Evolutionary conservation across 1,140 invertebrate genomes (phyloP).

Genomic region (Caenorhabditis brenneri): DNA sequence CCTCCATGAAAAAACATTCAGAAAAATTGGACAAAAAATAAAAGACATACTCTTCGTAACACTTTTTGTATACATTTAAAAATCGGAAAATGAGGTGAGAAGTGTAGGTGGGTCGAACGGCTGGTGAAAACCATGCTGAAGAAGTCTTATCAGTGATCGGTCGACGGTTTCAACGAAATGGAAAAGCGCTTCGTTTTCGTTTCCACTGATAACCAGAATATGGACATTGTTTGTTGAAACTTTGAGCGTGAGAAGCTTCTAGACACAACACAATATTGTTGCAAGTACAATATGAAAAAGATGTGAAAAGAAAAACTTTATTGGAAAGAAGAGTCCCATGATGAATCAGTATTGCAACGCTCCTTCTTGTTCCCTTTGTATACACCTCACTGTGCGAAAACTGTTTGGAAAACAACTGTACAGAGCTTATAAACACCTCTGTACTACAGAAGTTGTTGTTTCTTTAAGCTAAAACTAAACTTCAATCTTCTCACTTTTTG

Average conservation of each 20-base stretch:
- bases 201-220: slow-evolving; percentile 10
- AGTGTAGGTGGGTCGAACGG: slow-evolving; percentile 33
- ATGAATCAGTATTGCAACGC: slow-evolving; percentile 7
- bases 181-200: not conserved
- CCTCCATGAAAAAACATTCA: not conserved
- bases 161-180: slow-evolving; percentile 29
- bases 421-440: not conserved
- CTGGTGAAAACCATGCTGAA: not conserved
- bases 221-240: slow-evolving; percentile 22
- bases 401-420: not conserved
- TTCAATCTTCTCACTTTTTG: no score
- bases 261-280: not conserved
- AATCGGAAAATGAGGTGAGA: not conserved
- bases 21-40: not conserved
- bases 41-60: not conserved
- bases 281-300: not conserved
- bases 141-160: slow-evolving; percentile 33
- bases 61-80: not conserved
- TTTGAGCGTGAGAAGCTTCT: slow-evolving; percentile 22
- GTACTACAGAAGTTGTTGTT: not conserved
- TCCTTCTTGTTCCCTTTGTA: not conserved
- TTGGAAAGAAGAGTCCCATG: not conserved
- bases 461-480: no score
- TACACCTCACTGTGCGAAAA: not conserved
- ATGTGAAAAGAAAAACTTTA: not conserved